Evolutionary conservation across 2,113 vertebrate genomes (phyloP), one percentile per base, ranked within the genome.

Genomic region (Phalacrocorax aristotelis): DNA sequence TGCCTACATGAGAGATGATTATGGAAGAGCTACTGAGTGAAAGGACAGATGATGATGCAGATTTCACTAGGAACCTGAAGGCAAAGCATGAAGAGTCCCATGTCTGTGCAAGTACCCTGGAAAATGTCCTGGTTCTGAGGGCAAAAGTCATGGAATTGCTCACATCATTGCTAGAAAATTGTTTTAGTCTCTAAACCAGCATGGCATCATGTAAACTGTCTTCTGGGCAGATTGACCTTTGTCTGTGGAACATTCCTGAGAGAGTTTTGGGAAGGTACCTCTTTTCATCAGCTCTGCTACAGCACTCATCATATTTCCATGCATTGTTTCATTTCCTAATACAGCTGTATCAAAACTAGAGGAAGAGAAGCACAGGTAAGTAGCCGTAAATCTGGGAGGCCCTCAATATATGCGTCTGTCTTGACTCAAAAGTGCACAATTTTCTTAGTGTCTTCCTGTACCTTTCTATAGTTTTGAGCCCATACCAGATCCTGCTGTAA

Each of bases 281-380:
- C 0, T 0, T n/a, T 29, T 46, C 2, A 1, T 48, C 26, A n/a
- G n/a, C 40, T 49, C n/a, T 80, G n/a, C 23, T 75, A 21, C n/a
- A 69, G 40, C 15, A 25, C n/a, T 74, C n/a, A 30, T 55, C 36
- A 36, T 38, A 42, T 49, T 61, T 25, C 29, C 7, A 61, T 42
- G 30, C 18, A 49, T 21, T 44, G 30, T 49, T 80, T 80, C 5
- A 55, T 61, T 84, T 89, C 60, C 46, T 68, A 32, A 32, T 15
- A 15, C 5, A 25, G 21, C 17, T 38, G 13, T 68, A 18, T 30
- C 26, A 62, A 40, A 85, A 38, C 6, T 40, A 49, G 44, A 58
- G 49, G 29, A 86, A 32, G 61, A 49, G 15, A 26, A 84, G 19
- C 22, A 49, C 15, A 49, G 5, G 36, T 9, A 75, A 17, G 34